Base-by-base conservation (phyloP, 2,888 invertebrate species). In the Drosophila nr. perissopoda region DNA sequence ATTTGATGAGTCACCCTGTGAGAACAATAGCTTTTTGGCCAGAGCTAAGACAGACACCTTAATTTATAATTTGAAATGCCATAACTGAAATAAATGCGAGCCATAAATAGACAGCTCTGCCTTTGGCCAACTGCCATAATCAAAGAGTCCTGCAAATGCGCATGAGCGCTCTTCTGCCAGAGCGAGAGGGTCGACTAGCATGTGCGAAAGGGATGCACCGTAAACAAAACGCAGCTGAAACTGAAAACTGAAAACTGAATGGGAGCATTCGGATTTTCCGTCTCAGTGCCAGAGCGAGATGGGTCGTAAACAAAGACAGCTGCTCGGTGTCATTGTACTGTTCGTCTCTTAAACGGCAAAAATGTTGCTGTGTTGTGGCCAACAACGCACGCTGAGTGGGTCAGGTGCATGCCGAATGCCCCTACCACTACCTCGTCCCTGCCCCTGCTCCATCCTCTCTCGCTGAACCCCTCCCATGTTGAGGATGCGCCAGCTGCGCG, bases 291-390 rank as follows among this genome's bases (percentile, higher is more conserved):
- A 79, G 89, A 91, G 70, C 85, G 90, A 84, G 91, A 91, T 83
- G 75, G 91, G 83, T 83, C 91, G 92, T 91, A 91, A 91, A 91
- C 91, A 91, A 91, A 92, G 91, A 91, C 89, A 92, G 91, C 89
- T 89, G 89, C 84, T 89, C 76, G 87, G 74, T 90, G 87, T 89
- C 88, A 74, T 79, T 83, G 82, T 85, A 83, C 82, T 85, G 83
- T 81, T 72, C 86, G 79, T 70, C 53, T 68, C 57, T 42, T 31
- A 29, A 29, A 46, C 16, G 29, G 16, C 10, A 40, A 29, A 56
- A 40, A 31, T 46, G n/a, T 40, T 31, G 40, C 29, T 16, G n/a
- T 40, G 58, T 52, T 40, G 60, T 52, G 52, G 42, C 40, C 38
- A 38, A 56, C 70, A 74, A 67, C 70, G 82, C 76, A 70, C 82